These are phyloP conservation scores for Phyllotreta cruciferae DNA, from an alignment of 2,888 invertebrate genomes.

Conservation along the genomic window DNA sequence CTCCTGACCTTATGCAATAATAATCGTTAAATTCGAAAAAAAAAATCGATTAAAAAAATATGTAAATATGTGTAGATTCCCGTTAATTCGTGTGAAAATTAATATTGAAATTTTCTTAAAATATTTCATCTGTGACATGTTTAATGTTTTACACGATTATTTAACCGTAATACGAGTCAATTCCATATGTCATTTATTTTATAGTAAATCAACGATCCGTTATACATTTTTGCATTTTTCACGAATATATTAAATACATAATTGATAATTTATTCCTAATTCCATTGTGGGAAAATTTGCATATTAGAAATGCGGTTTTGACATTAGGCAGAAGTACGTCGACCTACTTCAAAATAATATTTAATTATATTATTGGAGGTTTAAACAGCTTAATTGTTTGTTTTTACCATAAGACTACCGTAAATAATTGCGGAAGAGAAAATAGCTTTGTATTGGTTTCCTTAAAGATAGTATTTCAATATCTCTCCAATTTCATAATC, in stretches of 20 bases:
- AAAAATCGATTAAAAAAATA: too few relatives aligned
- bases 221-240: constrained; percentile 6
- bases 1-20: too few relatives aligned
- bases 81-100: too few relatives aligned
- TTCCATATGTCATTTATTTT: constrained; percentile 3
- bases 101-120: background rate
- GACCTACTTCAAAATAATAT: constrained; percentile 12
- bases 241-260: background rate
- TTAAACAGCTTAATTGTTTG: constrained; percentile 7
- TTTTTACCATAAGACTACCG: constrained; percentile 7
- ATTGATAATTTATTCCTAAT: constrained; percentile 12
- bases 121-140: constrained; percentile 2
- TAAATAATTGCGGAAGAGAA: constrained; percentile 9
- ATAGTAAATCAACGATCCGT: constrained; percentile 9
- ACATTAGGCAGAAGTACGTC: constrained; percentile 7
- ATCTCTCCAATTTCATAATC: background rate
- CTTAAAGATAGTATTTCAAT: background rate
- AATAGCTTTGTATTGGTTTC: constrained; percentile 1
- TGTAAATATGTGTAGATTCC: too few relatives aligned
- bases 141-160: background rate
- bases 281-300: constrained; percentile 11
- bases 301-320: constrained; percentile 15
- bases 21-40: too few relatives aligned
- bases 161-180: constrained; percentile 7
- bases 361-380: background rate